phyloP scores from a whole-genome alignment of 2,113 vertebrate genomes.

The Charadrius vociferus region DNA sequence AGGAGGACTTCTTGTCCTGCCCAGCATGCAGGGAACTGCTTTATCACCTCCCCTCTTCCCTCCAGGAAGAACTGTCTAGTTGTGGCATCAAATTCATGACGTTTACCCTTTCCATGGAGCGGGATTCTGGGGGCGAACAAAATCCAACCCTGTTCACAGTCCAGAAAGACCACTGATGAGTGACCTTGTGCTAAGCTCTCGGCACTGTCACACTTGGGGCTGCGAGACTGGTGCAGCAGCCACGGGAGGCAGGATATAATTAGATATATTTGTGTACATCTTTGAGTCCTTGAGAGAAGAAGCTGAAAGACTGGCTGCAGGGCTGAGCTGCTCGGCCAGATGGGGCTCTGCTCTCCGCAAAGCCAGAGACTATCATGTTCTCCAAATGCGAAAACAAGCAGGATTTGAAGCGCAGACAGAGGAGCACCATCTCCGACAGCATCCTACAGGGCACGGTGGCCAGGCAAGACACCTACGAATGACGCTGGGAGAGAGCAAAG shows the following conservation, averaged over 20 bases:
- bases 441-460: neutral
- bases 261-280: constrained; percentile 52
- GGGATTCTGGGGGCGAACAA: neutral
- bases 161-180: neutral
- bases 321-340: neutral
- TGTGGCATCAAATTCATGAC: neutral
- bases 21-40: neutral
- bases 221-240: neutral
- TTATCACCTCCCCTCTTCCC: neutral
- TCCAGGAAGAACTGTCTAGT: neutral
- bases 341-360: constrained; percentile 16
- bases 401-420: neutral
- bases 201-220: neutral
- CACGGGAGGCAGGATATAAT: constrained; percentile 48
- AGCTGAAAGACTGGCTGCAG: constrained; percentile 39
- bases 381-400: neutral
- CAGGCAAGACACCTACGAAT: neutral
- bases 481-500: neutral
- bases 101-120: neutral
- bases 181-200: neutral
- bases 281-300: constrained; percentile 48
- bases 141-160: neutral
- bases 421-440: neutral
- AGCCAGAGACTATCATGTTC: neutral
- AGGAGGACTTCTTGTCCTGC: neutral